These are phyloP conservation scores for Tauraco erythrolophus DNA, from an alignment of 2,113 vertebrate genomes.

Conservation along the genomic window DNA sequence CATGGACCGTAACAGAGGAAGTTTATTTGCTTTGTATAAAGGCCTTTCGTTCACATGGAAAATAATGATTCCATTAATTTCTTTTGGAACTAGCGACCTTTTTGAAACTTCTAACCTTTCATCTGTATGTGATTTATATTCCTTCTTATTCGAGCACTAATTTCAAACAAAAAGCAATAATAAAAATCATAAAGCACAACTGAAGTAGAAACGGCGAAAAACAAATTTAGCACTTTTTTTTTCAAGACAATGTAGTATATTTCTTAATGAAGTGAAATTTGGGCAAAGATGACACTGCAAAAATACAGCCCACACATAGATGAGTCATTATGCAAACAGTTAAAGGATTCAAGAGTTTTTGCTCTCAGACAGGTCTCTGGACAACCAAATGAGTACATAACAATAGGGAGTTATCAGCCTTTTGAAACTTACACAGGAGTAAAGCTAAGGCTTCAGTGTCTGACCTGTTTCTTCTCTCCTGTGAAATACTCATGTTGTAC, in stretches of 20 bases:
- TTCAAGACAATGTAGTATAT: not conserved
- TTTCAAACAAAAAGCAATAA: not conserved
- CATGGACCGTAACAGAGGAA: conserved; percentile 24
- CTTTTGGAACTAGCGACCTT: not conserved
- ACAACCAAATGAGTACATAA: not conserved
- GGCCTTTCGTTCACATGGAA: conserved; percentile 44
- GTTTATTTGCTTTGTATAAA: conserved; percentile 53
- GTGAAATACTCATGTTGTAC: not conserved
- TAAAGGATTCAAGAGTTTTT: not conserved
- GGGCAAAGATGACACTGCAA: not conserved
- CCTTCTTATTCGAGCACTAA: not conserved
- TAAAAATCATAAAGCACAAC: not conserved
- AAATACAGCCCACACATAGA: not conserved
- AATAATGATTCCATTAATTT: conserved; percentile 47
- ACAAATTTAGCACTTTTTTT: not conserved
- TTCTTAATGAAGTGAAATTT: not conserved
- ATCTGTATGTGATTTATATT: conserved; percentile 14
- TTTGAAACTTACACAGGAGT: not conserved
- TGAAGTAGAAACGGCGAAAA: not conserved
- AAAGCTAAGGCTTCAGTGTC: not conserved
- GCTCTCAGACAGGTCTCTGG: not conserved
- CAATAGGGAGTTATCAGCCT: not conserved
- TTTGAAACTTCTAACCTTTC: conserved; percentile 25
- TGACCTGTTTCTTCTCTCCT: not conserved
- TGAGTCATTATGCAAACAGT: not conserved